Evolutionary conservation across 2,888 invertebrate genomes (phyloP), one percentile per base, ranked within the genome.

Genomic region (Rhodophaea formosa): DNA sequence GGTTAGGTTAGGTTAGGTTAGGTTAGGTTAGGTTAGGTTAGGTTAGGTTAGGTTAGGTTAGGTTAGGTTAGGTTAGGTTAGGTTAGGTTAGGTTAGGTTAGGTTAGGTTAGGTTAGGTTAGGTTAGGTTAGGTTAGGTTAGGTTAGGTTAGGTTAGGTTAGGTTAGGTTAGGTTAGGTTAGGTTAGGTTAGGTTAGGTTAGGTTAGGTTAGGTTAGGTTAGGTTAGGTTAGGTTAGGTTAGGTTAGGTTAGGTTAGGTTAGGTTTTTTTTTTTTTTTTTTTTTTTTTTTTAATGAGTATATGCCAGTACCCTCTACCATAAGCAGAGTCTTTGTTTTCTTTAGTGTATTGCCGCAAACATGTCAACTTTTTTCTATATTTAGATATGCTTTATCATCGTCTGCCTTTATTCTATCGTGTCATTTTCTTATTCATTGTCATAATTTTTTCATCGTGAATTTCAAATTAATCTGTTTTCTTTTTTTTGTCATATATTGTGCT

Each of bases 61-160:
- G 54, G 58, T 58, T 59, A 59, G 56, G 59, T 62, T 62, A 62
- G 62, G 62, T 62, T 62, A 62, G 62, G 62, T 62, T 62, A 62
- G 62, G 62, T 62, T 62, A 62, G 62, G 62, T 62, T 62, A 62
- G 62, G 62, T 62, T 62, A 62, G 62, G 62, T 62, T 62, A 62
- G 62, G 62, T 61, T 61, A 59, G 59, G 59, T 59, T 59, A 59
- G 59, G 59, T 59, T 59, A 59, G 60, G 62, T 62, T 62, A 59
- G 61, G 58, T 61, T 59, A 59, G 61, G 57, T 60, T 57, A 58
- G 60, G 57, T 60, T 57, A 56, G 56, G 56, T 56, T 56, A 56
- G 56, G 56, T 56, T 56, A 56, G 56, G 56, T 56, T 55, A 56
- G 55, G 56, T 56, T 56, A 56, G 56, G 56, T 57, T 57, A 56